These are phyloP conservation scores for Lontra canadensis DNA, from an alignment of 2,113 vertebrate genomes.

Conservation along the genomic window DNA sequence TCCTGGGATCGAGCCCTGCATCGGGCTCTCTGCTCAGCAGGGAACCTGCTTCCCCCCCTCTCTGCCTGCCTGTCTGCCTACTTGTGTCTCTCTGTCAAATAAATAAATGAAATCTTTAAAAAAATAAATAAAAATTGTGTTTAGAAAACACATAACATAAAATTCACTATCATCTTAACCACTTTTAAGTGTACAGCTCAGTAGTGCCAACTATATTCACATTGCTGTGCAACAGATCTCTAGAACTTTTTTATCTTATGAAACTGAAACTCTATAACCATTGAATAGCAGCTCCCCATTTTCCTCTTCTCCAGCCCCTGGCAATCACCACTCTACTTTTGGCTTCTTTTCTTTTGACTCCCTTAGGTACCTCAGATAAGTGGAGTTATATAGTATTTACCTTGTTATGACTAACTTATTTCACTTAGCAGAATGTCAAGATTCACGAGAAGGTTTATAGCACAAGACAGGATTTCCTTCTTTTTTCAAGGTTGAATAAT, in stretches of 20 bases:
- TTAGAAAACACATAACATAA: neutral
- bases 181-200: neutral
- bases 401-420: slow-evolving; percentile 4
- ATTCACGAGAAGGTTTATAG: neutral
- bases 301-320: neutral
- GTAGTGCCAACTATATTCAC: neutral
- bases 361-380: neutral
- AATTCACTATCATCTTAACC: neutral
- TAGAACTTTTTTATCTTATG: neutral
- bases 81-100: too few species aligned
- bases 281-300: neutral
- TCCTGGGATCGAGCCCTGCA: too few species aligned
- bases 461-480: neutral
- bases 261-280: neutral
- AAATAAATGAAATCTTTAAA: too few species aligned
- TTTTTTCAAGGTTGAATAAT: neutral
- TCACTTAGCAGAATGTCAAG: neutral
- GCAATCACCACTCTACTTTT: neutral
- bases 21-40: too few species aligned
- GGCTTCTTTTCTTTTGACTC: neutral
- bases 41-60: too few species aligned
- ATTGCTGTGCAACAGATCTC: neutral
- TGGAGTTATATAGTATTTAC: neutral
- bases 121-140: neutral
- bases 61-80: too few species aligned